These are phyloP conservation scores for Hartigia nigra DNA, from an alignment of 2,888 invertebrate genomes.

Conservation along the genomic window DNA sequence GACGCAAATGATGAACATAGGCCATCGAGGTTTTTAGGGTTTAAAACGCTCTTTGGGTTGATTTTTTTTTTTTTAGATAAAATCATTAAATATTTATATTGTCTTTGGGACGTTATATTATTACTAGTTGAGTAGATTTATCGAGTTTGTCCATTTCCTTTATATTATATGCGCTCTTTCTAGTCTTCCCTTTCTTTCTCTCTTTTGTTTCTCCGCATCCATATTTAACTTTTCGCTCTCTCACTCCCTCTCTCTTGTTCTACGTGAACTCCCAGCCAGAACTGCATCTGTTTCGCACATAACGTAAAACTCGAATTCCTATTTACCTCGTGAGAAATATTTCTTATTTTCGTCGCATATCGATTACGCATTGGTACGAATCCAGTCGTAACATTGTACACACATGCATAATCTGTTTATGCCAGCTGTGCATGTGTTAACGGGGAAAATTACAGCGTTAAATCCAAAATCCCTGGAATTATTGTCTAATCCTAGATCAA, in stretches of 20 bases:
- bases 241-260: conserved; percentile 13
- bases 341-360: too few relatives aligned
- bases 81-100: conserved; percentile 39
- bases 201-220: conserved; percentile 11
- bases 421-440: too few relatives aligned
- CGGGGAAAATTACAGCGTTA: too few relatives aligned
- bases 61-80: conserved; percentile 29
- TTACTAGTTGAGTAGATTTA: conserved; percentile 43
- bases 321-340: not conserved
- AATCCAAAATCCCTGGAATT: too few relatives aligned
- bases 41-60: conserved; percentile 31
- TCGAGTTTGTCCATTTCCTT: conserved; percentile 31
- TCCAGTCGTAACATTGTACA: too few relatives aligned
- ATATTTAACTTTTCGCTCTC: conserved; percentile 21
- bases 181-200: conserved; percentile 11
- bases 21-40: conserved; percentile 36
- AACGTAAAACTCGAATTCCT: conserved; percentile 19
- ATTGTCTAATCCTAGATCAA: too few relatives aligned
- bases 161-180: not conserved
- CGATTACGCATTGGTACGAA: too few relatives aligned
- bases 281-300: conserved; percentile 8
- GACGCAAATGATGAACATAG: conserved; percentile 43
- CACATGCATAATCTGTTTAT: too few relatives aligned
- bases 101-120: conserved; percentile 62
- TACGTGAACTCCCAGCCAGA: conserved; percentile 11